Percentiles rank a stretch among this genome's conserved stretches.
These are phyloP conservation scores for Hydrotaea diabolus DNA, from an alignment of 2,888 invertebrate genomes.

Conservation along the genomic window DNA sequence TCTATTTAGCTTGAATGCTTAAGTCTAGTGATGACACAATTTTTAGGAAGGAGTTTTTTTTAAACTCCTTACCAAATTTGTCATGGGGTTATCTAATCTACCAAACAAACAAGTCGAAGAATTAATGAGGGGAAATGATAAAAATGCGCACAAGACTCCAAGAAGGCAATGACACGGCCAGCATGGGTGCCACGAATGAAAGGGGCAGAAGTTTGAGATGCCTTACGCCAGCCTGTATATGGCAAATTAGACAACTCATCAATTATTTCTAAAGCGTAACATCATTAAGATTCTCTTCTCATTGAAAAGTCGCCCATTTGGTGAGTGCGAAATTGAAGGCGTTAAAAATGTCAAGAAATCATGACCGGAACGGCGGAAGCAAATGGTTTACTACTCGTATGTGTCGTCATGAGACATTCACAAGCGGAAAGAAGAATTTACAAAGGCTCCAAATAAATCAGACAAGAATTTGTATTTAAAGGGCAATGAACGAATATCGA, in stretches of 20 bases:
- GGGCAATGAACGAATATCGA: background rate
- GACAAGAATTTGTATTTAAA: background rate
- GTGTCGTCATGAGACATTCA: background rate
- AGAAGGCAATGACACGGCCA: no score
- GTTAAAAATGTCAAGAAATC: background rate
- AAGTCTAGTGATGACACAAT: no score
- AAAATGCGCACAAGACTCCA: no score
- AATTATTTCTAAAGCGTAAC: conserved; percentile 41
- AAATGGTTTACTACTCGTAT: background rate
- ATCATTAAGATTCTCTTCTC: conserved; percentile 2
- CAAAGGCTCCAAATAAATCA: background rate
- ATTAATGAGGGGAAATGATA: no score
- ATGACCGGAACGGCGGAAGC: background rate
- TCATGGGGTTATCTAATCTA: no score
- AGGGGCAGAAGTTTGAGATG: no score
- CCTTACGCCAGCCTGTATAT: background rate
- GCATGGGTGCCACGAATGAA: no score
- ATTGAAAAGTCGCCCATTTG: background rate
- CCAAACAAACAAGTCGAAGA: no score
- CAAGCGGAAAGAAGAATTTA: conserved; percentile 8
- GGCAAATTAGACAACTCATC: conserved; percentile 42
- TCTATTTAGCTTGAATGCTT: no score
- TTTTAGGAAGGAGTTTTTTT: no score
- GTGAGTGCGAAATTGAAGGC: conserved; percentile 11
- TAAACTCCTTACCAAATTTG: no score